Percentiles rank a stretch among this genome's conserved stretches.
These are phyloP conservation scores for Psilopsiagon aurifrons DNA, from an alignment of 2,113 vertebrate species.

Conservation along the genomic window DNA sequence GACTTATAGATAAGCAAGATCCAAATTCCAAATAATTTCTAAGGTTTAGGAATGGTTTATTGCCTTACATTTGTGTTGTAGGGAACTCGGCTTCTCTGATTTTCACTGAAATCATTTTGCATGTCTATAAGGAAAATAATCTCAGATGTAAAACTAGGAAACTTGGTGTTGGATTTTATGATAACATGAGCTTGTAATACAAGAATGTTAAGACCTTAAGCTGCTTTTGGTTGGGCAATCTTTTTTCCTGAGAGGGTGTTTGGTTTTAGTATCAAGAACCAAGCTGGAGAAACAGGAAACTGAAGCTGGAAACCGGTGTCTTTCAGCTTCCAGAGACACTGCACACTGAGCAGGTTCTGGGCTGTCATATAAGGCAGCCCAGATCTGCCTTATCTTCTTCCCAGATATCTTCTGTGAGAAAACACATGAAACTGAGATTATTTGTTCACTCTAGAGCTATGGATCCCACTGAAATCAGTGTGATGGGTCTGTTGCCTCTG, in stretches of 20 bases:
- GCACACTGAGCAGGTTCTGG: neutral
- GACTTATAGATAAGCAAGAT: neutral
- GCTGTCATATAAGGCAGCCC: neutral
- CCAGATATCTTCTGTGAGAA: neutral
- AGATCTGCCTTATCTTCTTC: too few relatives aligned
- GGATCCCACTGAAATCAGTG: neutral
- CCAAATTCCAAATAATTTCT: neutral
- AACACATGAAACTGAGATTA: neutral
- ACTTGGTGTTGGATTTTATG: constrained; percentile 39
- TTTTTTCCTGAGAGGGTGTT: constrained; percentile 7
- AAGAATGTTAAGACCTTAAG: constrained; percentile 70
- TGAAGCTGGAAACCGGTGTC: neutral
- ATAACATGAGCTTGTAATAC: constrained; percentile 55
- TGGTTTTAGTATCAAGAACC: constrained; percentile 7
- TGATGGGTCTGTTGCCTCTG: neutral
- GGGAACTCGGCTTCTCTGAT: neutral
- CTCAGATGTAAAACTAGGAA: constrained; percentile 10
- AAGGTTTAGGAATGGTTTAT: neutral
- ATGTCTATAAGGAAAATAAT: neutral
- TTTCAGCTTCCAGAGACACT: neutral
- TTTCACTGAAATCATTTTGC: neutral
- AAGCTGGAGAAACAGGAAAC: neutral
- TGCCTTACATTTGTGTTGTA: neutral
- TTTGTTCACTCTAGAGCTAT: neutral
- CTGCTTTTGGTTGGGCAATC: constrained; percentile 44